phyloP scores from a whole-genome alignment of 2,888 invertebrate genomes.

The Pristionchus exspectatus region DNA sequence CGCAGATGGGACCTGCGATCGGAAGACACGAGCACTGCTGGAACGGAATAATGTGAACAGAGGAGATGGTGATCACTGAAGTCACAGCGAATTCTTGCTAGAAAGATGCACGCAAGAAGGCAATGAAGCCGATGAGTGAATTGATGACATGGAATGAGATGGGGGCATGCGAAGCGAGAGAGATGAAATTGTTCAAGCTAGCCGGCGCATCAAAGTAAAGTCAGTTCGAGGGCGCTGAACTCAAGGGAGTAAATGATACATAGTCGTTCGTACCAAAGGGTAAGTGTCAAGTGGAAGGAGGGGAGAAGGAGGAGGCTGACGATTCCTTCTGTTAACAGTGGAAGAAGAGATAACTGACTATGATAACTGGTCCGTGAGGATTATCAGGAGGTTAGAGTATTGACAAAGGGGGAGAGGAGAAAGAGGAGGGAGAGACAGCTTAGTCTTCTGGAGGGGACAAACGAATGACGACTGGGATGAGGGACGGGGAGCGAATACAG shows the following conservation, averaged over 20 bases:
- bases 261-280: not conserved
- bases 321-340: slow-evolving; percentile 39
- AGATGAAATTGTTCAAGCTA: not conserved
- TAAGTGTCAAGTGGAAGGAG: slow-evolving; percentile 43
- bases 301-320: not conserved
- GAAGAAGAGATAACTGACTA: slow-evolving; percentile 44
- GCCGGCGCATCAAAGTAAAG: not conserved
- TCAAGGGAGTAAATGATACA: not conserved
- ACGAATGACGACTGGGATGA: not conserved
- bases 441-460: slow-evolving; percentile 2
- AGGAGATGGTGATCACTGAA: not conserved
- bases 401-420: slow-evolving; percentile 12
- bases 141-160: not conserved
- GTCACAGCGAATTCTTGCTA: not conserved
- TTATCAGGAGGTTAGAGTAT: slow-evolving; percentile 11
- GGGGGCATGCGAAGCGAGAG: not conserved
- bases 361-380: slow-evolving; percentile 44
- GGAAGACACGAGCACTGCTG: slow-evolving; percentile 55
- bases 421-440: not conserved
- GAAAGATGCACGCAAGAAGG: not conserved
- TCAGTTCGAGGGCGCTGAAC: not conserved
- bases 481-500: not conserved
- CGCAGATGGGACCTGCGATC: slow-evolving; percentile 53
- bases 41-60: not conserved
- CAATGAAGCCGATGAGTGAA: not conserved